These are phyloP conservation scores for Pogona vitticeps DNA, from an alignment of 2,113 vertebrate genomes.

Conservation along the genomic window DNA sequence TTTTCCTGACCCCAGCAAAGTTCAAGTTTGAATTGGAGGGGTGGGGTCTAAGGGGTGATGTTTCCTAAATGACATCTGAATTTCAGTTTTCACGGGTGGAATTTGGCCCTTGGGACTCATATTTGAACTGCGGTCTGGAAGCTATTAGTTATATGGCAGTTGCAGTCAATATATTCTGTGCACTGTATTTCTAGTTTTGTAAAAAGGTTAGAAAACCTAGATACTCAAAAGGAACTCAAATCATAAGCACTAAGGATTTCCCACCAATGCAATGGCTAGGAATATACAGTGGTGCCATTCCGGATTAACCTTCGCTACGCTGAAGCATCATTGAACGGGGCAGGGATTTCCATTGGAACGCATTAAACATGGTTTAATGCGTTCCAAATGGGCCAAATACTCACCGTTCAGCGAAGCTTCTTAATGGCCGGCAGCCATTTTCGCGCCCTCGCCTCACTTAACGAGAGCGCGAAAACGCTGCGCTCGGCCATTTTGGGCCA, in stretches of 20 bases:
- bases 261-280: neutral
- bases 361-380: too few species aligned
- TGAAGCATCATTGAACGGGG: too few species aligned
- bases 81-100: constrained; percentile 1
- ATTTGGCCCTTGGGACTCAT: neutral
- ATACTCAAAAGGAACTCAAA: neutral
- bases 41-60: neutral
- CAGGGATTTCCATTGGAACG: too few species aligned
- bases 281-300: neutral
- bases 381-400: too few species aligned
- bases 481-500: too few species aligned
- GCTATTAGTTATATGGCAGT: neutral
- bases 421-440: neutral
- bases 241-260: neutral
- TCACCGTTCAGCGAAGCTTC: too few species aligned
- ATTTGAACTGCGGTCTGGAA: neutral
- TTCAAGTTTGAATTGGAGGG: neutral
- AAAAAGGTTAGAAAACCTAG: neutral
- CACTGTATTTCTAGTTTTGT: neutral
- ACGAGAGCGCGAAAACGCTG: too few species aligned
- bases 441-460: neutral
- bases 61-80: neutral
- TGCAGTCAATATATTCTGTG: constrained; percentile 2
- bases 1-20: neutral
- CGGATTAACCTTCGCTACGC: too few species aligned